A percentile compares a stretch with the other conserved stretches of the same genome.
Evolutionary conservation across 1,140 invertebrate genomes (phyloP).

Genomic region (Choristoneura fumiferana): DNA sequence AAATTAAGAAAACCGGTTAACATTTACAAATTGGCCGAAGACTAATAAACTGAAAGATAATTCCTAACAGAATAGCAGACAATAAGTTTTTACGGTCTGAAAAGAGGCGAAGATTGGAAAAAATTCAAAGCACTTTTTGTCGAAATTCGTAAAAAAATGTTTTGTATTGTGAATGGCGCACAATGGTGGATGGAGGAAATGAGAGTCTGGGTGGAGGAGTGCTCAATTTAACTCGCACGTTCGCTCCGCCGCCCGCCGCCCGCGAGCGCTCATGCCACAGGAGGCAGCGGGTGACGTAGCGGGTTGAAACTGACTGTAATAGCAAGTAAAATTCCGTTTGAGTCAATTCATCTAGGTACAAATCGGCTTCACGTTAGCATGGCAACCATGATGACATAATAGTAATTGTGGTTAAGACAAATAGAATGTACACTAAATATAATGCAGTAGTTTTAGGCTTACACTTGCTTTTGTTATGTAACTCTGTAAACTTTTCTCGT

Average conservation of each 20-base stretch:
- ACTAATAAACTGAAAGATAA: not conserved
- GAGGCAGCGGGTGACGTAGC: constrained; percentile 7
- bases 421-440: too few species aligned
- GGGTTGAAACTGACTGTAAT: too few species aligned
- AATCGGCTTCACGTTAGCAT: too few species aligned
- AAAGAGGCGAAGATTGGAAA: constrained; percentile 76
- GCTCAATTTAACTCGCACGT: constrained; percentile 70
- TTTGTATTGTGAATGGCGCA: constrained; percentile 75
- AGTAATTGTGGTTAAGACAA: too few species aligned
- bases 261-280: constrained; percentile 19
- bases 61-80: constrained; percentile 4
- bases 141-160: constrained; percentile 75
- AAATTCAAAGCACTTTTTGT: constrained; percentile 76
- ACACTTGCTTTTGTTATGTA: too few species aligned
- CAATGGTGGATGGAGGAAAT: constrained; percentile 72
- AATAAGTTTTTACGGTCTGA: constrained; percentile 61
- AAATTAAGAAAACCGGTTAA: not conserved
- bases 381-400: too few species aligned
- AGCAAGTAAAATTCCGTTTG: too few species aligned
- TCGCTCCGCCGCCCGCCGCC: constrained; percentile 28
- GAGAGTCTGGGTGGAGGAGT: constrained; percentile 66
- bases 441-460: too few species aligned
- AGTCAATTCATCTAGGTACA: too few species aligned
- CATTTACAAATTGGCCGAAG: not conserved
- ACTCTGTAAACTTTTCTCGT: too few species aligned